These are phyloP conservation scores for Anas georgica DNA, from an alignment of 2,797 vertebrate genomes.

Conservation along the genomic window DNA sequence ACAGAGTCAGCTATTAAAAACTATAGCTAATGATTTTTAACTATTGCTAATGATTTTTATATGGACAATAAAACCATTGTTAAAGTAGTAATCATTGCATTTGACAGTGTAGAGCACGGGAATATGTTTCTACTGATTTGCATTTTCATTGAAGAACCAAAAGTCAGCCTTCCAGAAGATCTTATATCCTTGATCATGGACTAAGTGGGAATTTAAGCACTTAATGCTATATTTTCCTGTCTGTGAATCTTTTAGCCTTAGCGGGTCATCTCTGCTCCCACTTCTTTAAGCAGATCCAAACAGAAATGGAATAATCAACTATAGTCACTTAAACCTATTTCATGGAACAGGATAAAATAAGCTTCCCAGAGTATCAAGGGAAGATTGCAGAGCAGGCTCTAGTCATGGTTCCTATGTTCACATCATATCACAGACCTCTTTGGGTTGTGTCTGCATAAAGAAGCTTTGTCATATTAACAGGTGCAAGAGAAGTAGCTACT, in stretches of 20 bases:
- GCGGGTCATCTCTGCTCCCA: not conserved
- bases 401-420: not conserved
- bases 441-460: not conserved
- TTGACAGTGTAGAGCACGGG: not conserved
- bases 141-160: not conserved
- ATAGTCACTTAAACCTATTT: not conserved
- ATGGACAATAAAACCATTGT: not conserved
- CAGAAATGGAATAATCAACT: not conserved
- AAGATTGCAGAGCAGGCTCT: not conserved
- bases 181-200: not conserved
- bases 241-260: not conserved
- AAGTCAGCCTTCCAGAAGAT: not conserved
- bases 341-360: not conserved
- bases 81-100: not conserved
- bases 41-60: not conserved
- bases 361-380: too few species aligned
- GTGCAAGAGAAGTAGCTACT: not conserved
- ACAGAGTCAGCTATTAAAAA: not conserved
- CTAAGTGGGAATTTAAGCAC: not conserved
- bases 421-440: not conserved
- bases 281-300: not conserved
- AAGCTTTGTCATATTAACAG: not conserved
- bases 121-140: not conserved
- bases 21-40: not conserved
- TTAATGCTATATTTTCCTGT: not conserved